These are phyloP conservation scores for Calcarius lapponicus DNA, from an alignment of 2,797 vertebrate genomes.

Conservation along the genomic window DNA sequence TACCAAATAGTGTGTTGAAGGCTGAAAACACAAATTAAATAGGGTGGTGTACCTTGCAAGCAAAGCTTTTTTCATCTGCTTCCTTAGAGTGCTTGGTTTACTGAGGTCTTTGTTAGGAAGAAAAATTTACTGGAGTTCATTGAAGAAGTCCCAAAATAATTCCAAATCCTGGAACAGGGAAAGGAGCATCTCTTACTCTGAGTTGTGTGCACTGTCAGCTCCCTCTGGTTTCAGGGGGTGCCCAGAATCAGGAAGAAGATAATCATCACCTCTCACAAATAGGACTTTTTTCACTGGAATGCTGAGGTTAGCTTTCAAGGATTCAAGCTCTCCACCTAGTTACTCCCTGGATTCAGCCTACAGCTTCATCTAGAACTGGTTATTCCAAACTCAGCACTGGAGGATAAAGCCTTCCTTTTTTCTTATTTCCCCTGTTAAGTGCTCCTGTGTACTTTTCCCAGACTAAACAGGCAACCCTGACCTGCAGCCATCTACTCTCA, in stretches of 20 bases:
- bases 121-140: conserved; percentile 1
- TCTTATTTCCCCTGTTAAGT: conserved; percentile 41
- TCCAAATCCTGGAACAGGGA: neutral
- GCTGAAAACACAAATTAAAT: neutral
- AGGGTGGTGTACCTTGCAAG: neutral
- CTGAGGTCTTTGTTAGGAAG: neutral
- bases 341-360: conserved; percentile 37
- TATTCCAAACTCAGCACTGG: conserved; percentile 50
- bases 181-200: neutral
- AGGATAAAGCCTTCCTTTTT: conserved; percentile 43
- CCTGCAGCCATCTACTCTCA: conserved; percentile 61
- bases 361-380: conserved; percentile 50
- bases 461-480: conserved; percentile 63
- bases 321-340: conserved; percentile 45
- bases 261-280: conserved; percentile 3
- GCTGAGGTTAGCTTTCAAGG: conserved; percentile 53
- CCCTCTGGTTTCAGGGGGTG: neutral
- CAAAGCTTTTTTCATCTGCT: neutral
- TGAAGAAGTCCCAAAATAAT: neutral
- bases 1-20: neutral
- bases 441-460: conserved; percentile 53
- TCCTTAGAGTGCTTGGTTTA: neutral
- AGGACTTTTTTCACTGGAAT: conserved; percentile 43
- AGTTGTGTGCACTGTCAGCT: neutral
- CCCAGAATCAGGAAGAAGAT: conserved; percentile 27